These are phyloP conservation scores for Bellardia pandia DNA, from an alignment of 2,888 invertebrate species.

Conservation along the genomic window DNA sequence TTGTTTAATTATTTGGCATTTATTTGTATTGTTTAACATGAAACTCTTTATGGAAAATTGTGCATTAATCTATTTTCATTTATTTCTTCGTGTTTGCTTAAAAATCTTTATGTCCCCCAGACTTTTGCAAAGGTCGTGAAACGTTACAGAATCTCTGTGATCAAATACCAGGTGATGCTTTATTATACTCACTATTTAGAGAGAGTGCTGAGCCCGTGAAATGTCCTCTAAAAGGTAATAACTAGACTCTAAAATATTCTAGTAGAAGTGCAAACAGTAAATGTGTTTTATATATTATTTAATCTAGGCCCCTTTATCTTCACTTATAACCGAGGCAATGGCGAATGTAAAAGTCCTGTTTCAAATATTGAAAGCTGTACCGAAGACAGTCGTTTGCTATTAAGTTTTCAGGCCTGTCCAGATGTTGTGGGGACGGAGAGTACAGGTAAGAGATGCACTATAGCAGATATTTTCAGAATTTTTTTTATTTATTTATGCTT, in stretches of 20 bases:
- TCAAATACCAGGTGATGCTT: constrained; percentile 94
- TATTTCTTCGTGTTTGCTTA: constrained; percentile 77
- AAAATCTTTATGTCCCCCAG: constrained; percentile 84
- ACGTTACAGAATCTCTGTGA: constrained; percentile 92
- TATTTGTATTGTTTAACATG: constrained; percentile 21
- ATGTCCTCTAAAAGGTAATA: constrained; percentile 89
- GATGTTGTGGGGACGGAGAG: constrained; percentile 96
- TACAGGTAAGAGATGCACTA: constrained; percentile 87
- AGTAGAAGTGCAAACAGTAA: too few species aligned
- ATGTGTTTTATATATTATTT: constrained; percentile 10
- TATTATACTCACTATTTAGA: constrained; percentile 95
- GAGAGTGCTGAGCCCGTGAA: constrained; percentile 94
- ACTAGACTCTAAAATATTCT: neutral
- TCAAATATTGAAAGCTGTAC: constrained; percentile 97
- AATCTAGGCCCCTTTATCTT: constrained; percentile 93
- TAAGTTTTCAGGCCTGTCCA: constrained; percentile 97
- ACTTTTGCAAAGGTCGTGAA: constrained; percentile 86
- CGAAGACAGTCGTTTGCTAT: constrained; percentile 93
- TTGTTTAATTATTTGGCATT: constrained; percentile 18
- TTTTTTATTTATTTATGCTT: neutral
- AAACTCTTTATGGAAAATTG: constrained; percentile 77
- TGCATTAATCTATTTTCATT: constrained; percentile 82
- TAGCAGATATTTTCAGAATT: too few species aligned
- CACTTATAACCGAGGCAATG: constrained; percentile 95
- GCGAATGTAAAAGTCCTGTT: constrained; percentile 94